Percentiles rank a stretch among this genome's conserved stretches.
Evolutionary conservation across 2,888 invertebrate species (phyloP).

Genomic region (Coenonympha arcania): DNA sequence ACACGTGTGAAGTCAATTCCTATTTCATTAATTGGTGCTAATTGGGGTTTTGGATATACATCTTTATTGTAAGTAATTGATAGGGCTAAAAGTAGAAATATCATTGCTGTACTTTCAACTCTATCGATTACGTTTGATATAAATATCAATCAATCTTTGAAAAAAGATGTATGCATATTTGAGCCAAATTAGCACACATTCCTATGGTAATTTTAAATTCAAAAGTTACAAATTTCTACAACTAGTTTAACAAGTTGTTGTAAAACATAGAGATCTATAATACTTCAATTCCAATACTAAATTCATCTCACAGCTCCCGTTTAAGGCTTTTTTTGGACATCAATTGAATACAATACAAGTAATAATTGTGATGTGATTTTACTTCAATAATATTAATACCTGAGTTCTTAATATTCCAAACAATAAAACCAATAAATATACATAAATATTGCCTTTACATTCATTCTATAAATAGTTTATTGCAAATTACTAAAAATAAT

Average conservation of each 20-base stretch:
- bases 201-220: neutral
- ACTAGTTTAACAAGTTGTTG: slow-evolving; percentile 19
- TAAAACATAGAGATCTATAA: slow-evolving; percentile 31
- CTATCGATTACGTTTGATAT: too few relatives aligned
- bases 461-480: neutral
- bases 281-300: slow-evolving; percentile 36
- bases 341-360: slow-evolving; percentile 66
- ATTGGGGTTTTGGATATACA: too few relatives aligned
- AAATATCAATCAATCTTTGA: too few relatives aligned
- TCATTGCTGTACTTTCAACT: too few relatives aligned
- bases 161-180: too few relatives aligned
- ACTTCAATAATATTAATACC: slow-evolving; percentile 31
- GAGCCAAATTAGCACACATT: neutral
- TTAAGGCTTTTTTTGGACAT: slow-evolving; percentile 63
- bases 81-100: too few relatives aligned
- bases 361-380: slow-evolving; percentile 34
- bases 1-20: too few relatives aligned
- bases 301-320: slow-evolving; percentile 67
- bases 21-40: too few relatives aligned
- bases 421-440: slow-evolving; percentile 1
- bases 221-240: slow-evolving; percentile 3
- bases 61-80: too few relatives aligned
- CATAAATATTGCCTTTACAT: neutral
- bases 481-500: neutral
- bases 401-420: too few relatives aligned